Percentiles rank a stretch among this genome's conserved stretches.
Evolutionary conservation across 1,140 invertebrate genomes (phyloP).

Genomic region (Bombyx mori): ASM3026992v2 NC_085118.1:12277001-12277500

Average conservation of each 20-base stretch:
- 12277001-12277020: slow-evolving; percentile 14
- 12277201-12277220: slow-evolving; percentile 29
- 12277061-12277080: slow-evolving; percentile 13
- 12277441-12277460: too few relatives aligned
- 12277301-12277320: slow-evolving; percentile 27
- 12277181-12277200: slow-evolving; percentile 20
- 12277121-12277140: slow-evolving; percentile 6
- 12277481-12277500: too few relatives aligned
- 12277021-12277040: slow-evolving; percentile 48
- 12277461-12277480: too few relatives aligned
- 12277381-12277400: too few relatives aligned
- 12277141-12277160: background rate
- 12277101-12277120: slow-evolving; percentile 6
- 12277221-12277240: slow-evolving; percentile 31
- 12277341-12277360: too few relatives aligned
- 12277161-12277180: slow-evolving; percentile 4
- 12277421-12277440: too few relatives aligned
- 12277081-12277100: background rate
- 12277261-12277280: slow-evolving; percentile 24
- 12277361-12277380: too few relatives aligned
- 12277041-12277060: slow-evolving; percentile 24
- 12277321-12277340: slow-evolving; percentile 21
- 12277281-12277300: slow-evolving; percentile 21
- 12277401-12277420: too few relatives aligned
- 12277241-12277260: slow-evolving; percentile 30